Evolutionary conservation across 2,888 invertebrate species (phyloP).

Genomic region (Teleiodes luculella): DNA sequence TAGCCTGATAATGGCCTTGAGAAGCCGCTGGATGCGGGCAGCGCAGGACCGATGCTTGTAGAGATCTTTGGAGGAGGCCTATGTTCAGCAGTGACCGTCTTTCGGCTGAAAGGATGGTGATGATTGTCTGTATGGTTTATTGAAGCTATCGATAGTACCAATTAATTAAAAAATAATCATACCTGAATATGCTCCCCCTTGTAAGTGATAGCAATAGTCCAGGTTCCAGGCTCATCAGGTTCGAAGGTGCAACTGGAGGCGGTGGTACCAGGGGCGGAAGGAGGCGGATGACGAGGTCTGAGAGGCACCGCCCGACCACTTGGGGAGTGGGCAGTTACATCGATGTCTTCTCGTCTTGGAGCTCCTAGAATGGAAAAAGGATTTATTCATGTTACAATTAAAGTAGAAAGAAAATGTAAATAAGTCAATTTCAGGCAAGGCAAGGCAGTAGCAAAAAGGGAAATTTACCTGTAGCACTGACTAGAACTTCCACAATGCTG

Average conservation of each 20-base stretch:
- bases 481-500: conserved; percentile 95
- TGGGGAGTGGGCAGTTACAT: conserved; percentile 95
- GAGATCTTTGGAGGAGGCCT: too few species aligned
- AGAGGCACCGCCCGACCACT: conserved; percentile 85
- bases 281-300: conserved; percentile 81
- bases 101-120: too few species aligned
- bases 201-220: conserved; percentile 97
- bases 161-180: too few species aligned
- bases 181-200: conserved; percentile 95
- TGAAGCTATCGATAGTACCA: too few species aligned
- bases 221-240: conserved; percentile 97
- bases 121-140: too few species aligned
- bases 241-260: conserved; percentile 95
- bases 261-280: conserved; percentile 90
- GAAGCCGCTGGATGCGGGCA: too few species aligned
- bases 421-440: background rate
- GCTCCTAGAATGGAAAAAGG: conserved; percentile 76
- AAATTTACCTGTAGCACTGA: conserved; percentile 85
- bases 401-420: background rate
- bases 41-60: too few species aligned
- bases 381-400: too few species aligned
- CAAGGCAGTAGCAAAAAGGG: too few species aligned
- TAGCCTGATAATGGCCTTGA: too few species aligned
- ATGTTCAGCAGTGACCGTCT: too few species aligned
- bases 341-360: conserved; percentile 88